A percentile compares a stretch with the other conserved stretches of the same genome.
phyloP scores from a whole-genome alignment of 2,797 vertebrate species.

The Lemur catta region DNA sequence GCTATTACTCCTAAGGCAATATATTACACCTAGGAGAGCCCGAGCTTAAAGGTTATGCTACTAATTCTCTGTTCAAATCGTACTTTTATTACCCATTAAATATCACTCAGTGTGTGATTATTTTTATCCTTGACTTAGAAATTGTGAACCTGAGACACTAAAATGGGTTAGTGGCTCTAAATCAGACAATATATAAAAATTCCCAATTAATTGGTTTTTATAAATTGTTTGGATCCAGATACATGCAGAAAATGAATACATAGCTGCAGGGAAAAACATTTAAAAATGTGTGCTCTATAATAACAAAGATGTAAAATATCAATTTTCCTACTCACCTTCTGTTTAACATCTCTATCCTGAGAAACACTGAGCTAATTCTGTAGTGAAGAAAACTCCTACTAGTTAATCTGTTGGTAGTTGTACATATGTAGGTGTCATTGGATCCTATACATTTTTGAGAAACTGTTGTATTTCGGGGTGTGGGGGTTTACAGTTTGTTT shows the following conservation, averaged over 20 bases:
- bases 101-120: conserved; percentile 64
- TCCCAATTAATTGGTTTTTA: conserved; percentile 57
- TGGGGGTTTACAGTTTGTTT: too few relatives aligned
- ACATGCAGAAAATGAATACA: neutral
- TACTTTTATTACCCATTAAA: conserved; percentile 73
- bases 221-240: conserved; percentile 37
- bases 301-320: neutral
- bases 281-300: neutral
- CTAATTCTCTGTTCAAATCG: conserved; percentile 70
- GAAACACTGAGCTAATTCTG: neutral
- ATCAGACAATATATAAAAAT: conserved; percentile 56
- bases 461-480: neutral
- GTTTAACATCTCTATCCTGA: neutral
- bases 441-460: neutral
- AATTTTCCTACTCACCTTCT: neutral
- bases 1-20: conserved; percentile 51
- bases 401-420: neutral
- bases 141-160: conserved; percentile 57
- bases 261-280: neutral
- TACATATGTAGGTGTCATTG: neutral
- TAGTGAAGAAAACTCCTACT: neutral
- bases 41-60: conserved; percentile 71
- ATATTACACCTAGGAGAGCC: conserved; percentile 62
- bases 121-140: conserved; percentile 70
- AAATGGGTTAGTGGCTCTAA: conserved; percentile 51